Base-by-base conservation (phyloP, 2,113 vertebrate genomes). In the Aldabrachelys gigantea region DNA sequence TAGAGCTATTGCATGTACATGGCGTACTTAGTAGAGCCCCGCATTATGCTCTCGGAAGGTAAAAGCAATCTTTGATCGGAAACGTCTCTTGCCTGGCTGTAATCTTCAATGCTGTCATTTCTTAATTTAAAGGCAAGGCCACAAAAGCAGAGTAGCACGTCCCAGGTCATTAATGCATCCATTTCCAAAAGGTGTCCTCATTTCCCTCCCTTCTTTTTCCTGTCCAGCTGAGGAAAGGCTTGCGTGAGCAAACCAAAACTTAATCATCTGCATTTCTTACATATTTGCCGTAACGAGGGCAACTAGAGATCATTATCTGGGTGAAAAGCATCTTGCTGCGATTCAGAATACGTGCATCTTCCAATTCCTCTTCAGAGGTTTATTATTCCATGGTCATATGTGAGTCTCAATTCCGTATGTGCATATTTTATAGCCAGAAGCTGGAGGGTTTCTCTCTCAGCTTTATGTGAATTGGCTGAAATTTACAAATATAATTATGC, bases 181-280 rank as follows among this genome's bases (percentile, higher is more conserved):
- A 49, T 25, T 92, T 93, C 94, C 41, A 21, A 93, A 95, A 80
- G 72, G 41, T 38, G 84, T 62, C 93, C 92, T 91, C 87, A 31
- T 87, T 91, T 54, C 95, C 92, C 84, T 41, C 57, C 82, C 92
- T 87, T 83, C 80, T 89, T 91, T 93, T 94, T 95, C 76, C 91
- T 90, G 84, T 80, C 88, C 1, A 1, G 82, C 59, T 69, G 69
- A 92, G 84, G 38, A 90, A 96, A 89, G 19, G 92, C 94, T 96
- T 80, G 90, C 38, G 87, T 80, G 92, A 96, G 92, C 95, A 90
- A 94, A 96, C 80, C 94, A 92, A 91, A 94, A 94, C 95, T 91
- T 94, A 95, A 92, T 94, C 90, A 89, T 54, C 92, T 59, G 84
- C 53, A 76, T 80, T 91, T 82, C 95, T 90, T 89, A 89, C 89